These are phyloP conservation scores for Sesia apiformis DNA, from an alignment of 2,888 invertebrate genomes.

Conservation along the genomic window DNA sequence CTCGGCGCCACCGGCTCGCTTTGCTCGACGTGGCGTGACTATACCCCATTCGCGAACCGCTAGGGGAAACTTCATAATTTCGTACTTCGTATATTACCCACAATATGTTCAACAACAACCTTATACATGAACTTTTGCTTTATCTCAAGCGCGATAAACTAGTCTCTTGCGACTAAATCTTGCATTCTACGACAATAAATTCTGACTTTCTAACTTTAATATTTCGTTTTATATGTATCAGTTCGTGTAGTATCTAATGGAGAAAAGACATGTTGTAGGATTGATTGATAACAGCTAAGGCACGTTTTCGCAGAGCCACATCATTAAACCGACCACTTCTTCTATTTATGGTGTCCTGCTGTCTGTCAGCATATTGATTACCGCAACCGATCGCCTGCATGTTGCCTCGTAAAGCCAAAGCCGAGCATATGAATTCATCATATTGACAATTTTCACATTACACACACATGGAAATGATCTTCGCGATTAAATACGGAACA, in stretches of 20 bases:
- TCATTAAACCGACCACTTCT: conserved; percentile 54
- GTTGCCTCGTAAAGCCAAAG: neutral
- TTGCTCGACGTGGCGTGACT: conserved; percentile 52
- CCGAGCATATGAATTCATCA: conserved; percentile 31
- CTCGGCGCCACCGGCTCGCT: conserved; percentile 34
- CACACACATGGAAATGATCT: conserved; percentile 9
- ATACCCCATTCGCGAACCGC: conserved; percentile 34
- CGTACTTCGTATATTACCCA: conserved; percentile 24
- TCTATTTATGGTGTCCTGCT: conserved; percentile 58
- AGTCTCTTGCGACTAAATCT: conserved; percentile 9
- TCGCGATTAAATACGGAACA: neutral
- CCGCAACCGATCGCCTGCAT: conserved; percentile 33
- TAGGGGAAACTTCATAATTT: conserved; percentile 51
- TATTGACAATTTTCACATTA: conserved; percentile 33
- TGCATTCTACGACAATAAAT: neutral
- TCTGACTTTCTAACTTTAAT: neutral
- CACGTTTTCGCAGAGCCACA: conserved; percentile 44
- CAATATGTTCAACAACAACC: conserved; percentile 24
- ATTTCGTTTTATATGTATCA: neutral
- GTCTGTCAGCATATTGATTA: conserved; percentile 59
- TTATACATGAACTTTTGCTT: conserved; percentile 15
- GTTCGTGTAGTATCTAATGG: neutral
- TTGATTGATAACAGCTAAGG: conserved; percentile 52
- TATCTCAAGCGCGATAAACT: conserved; percentile 12
- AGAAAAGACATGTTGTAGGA: neutral